These are phyloP conservation scores for Theretra japonica DNA, from an alignment of 2,888 invertebrate genomes.

Conservation along the genomic window DNA sequence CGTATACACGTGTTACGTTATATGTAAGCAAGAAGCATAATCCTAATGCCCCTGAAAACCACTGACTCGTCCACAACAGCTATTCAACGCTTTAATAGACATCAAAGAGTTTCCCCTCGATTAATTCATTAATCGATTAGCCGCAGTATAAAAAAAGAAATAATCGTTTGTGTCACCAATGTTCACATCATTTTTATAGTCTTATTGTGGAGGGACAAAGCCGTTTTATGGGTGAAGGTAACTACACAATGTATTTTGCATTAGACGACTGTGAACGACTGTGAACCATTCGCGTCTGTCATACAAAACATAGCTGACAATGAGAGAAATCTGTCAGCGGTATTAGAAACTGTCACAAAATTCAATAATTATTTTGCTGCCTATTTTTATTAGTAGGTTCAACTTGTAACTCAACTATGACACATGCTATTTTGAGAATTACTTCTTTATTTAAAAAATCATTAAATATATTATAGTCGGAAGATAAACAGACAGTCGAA, in stretches of 20 bases:
- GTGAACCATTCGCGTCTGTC: constrained; percentile 16
- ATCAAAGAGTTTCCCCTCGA: constrained; percentile 73
- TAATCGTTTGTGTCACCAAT: constrained; percentile 32
- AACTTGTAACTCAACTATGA: no score
- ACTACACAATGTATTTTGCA: constrained; percentile 21
- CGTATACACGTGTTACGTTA: constrained; percentile 7
- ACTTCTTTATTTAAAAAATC: no score
- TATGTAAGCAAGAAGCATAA: constrained; percentile 28
- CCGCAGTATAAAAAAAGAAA: constrained; percentile 41
- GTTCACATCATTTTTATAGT: constrained; percentile 30
- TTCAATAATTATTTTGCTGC: neutral
- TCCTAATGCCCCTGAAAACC: constrained; percentile 65
- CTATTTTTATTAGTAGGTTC: neutral
- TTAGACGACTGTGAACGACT: constrained; percentile 19
- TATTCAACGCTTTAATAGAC: constrained; percentile 66
- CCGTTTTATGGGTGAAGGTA: constrained; percentile 31
- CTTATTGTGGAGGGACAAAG: constrained; percentile 28
- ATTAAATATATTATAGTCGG: no score
- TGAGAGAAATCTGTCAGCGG: neutral
- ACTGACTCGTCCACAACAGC: constrained; percentile 57
- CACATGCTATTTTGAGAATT: no score
- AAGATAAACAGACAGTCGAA: no score
- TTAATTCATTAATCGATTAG: constrained; percentile 62
- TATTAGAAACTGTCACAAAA: neutral
- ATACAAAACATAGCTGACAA: constrained; percentile 9